Percentiles rank a stretch among this genome's conserved stretches.
These are phyloP conservation scores for Sthenelais limicola DNA, from an alignment of 2,888 invertebrate species.

Conservation along the genomic window DNA sequence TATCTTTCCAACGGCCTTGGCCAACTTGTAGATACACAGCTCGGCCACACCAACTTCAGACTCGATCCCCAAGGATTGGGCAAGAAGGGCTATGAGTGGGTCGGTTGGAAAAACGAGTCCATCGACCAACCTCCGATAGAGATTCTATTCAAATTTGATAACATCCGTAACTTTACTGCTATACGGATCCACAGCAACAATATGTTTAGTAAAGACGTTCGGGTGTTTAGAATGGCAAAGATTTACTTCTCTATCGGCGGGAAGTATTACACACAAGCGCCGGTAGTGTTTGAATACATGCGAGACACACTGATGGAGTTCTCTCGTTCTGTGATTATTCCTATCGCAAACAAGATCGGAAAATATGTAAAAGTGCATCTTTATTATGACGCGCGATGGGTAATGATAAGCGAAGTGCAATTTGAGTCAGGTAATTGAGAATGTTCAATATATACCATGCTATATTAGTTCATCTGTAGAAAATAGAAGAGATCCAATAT, in stretches of 20 bases:
- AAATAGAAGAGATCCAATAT: too few species aligned
- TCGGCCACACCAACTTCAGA: slow-evolving; percentile 82
- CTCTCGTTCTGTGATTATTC: slow-evolving; percentile 87
- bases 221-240: slow-evolving; percentile 86
- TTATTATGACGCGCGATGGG: slow-evolving; percentile 88
- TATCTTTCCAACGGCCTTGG: slow-evolving; percentile 84
- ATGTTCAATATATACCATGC: too few species aligned
- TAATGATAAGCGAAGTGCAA: slow-evolving; percentile 90
- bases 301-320: slow-evolving; percentile 86
- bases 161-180: slow-evolving; percentile 88
- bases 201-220: slow-evolving; percentile 86
- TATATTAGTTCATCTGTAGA: too few species aligned
- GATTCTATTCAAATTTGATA: slow-evolving; percentile 89
- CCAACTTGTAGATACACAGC: slow-evolving; percentile 85
- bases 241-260: slow-evolving; percentile 86
- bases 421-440: slow-evolving; percentile 90
- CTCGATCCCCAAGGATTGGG: slow-evolving; percentile 38
- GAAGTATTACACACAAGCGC: slow-evolving; percentile 82
- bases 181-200: slow-evolving; percentile 89
- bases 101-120: slow-evolving; percentile 84
- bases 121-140: slow-evolving; percentile 79
- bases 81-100: slow-evolving; percentile 82
- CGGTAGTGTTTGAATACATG: slow-evolving; percentile 78
- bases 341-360: slow-evolving; percentile 86
- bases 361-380: slow-evolving; percentile 84